Base-by-base conservation (phyloP, 2,113 vertebrate genomes). In the Amblyopsis rosae region DNA sequence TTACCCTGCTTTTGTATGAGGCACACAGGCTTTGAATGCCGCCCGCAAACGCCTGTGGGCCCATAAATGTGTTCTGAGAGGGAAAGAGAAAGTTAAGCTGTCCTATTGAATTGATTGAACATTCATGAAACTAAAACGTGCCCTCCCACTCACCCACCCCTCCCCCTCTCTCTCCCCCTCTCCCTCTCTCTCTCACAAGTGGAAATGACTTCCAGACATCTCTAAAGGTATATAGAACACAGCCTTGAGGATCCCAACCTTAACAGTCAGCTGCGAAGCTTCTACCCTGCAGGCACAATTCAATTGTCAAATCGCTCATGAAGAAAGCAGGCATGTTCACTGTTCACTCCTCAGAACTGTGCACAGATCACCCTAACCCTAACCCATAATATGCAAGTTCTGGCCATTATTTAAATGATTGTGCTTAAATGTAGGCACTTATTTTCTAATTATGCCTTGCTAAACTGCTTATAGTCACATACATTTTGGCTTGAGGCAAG, bases 21-120 rank as follows among this genome's bases (percentile, higher is more conserved):
- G 50, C 56, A 81, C 83, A 71, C 65, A 75, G 67, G 80, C 87
- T 91, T 90, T 92, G 87, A 91, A 85, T 91, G 65, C 76, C 82
- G 78, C 81, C 78, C 73, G 79, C 59, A 71, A 90, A 85, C 60
- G 89, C 89, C 91, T 86, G 88, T 92, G 88, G 92, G 91, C 86
- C 85, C 87, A 76, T 90, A 89, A 91, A 91, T 78, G 82, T 84
- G 84, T 88, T 86, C 85, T 58, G 82, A 79, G 68, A 78, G 84
- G 80, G 77, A 84, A 83, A 89, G 82, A 85, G 84, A 91, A 90
- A 90, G 90, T 92, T 91, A 90, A 92, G 88, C 88, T 93, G 91
- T 93, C 91, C 91, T 78, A 86, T 91, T 92, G 89, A 93, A 93
- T 93, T 91, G 90, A 92, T 92, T 92, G 91, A 93, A 90, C 92